Conservation (phyloP, 2,888 invertebrate genomes). For the Cephus nigrinus region DNA sequence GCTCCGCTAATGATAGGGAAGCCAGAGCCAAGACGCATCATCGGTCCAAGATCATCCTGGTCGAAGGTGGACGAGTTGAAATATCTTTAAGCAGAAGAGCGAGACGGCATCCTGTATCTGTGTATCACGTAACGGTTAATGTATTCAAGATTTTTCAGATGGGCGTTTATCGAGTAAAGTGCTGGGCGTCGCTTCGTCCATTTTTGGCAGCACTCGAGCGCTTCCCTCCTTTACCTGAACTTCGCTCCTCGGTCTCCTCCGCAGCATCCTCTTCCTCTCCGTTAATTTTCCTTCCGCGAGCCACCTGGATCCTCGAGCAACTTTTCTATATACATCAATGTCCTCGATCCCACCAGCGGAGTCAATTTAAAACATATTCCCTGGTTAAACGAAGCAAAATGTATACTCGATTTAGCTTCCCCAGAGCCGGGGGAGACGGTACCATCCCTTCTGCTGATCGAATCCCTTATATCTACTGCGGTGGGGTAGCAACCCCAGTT, state of each 20-base stretch:
- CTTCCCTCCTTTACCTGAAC: neutral
- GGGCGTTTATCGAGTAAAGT: conserved; percentile 54
- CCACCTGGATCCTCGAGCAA: neutral
- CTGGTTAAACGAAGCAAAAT: conserved; percentile 62
- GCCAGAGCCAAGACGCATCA: neutral
- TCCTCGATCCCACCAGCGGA: conserved; percentile 36
- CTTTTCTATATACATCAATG: neutral
- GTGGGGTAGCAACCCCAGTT: conserved; percentile 44
- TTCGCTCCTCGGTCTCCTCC: neutral
- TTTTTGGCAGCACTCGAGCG: conserved; percentile 32
- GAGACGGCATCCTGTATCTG: conserved; percentile 11
- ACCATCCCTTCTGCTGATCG: conserved; percentile 26
- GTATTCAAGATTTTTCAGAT: conserved; percentile 51
- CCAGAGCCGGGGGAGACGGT: conserved; percentile 18
- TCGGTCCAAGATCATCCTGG: conserved; percentile 20
- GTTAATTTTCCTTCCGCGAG: neutral
- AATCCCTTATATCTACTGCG: conserved; percentile 31
- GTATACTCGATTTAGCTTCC: conserved; percentile 59
- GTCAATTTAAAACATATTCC: conserved; percentile 64
- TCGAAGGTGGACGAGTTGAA: conserved; percentile 27
- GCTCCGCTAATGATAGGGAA: conserved; percentile 41
- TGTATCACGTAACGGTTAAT: conserved; percentile 36
- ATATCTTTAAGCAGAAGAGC: neutral
- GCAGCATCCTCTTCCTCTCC: neutral
- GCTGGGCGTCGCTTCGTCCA: conserved; percentile 43